Base-by-base conservation (phyloP, 2,888 invertebrate genomes). In the Piscicola geometra region DNA sequence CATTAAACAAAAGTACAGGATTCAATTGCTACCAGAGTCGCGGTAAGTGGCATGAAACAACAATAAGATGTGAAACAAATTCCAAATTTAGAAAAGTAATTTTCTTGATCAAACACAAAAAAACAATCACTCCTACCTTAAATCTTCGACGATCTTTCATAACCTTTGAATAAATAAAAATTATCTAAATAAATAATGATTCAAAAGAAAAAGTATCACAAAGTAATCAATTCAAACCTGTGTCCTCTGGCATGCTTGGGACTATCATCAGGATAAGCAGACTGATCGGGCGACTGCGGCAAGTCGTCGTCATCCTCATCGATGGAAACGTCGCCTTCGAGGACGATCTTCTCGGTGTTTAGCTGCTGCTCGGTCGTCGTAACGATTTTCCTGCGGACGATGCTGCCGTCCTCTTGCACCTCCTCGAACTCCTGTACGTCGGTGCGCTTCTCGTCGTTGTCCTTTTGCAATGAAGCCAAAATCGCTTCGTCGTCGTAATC, bases 351-450 rank as follows among this genome's bases (percentile, higher is more conserved):
- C 69, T 80, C 79, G 1, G 80, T 80, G 15, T 64, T 77, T 73
- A 80, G 69, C 74, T 80, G 79, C 64, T 79, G 78, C 60, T 79
- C 78, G 3, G 78, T 80, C 5, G 77, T 80, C 5, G 80, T 80
- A 41, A 78, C 75, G 3, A 80, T 77, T 36, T 74, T 75, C 41
- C 78, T 52, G 56, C 80, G 79, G 25, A 81, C 78, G 25, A 80
- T 71, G 1, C 79, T 80, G 28, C 81, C 81, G 70, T 81, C 81
- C 12, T 75, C 79, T 76, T 77, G 77, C 28, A 64, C 78, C 76
- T 78, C 81, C 41, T 80, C 80, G 67, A 69, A 78, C 67, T 80
- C 80, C 41, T 79, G 72, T 3, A 79, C 76, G 70, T 80, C 78
- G 2, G 78, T 78, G 28, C 28, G 25, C 5, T 70, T 25, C 25